A percentile compares a stretch with the other conserved stretches of the same genome.
Evolutionary conservation across 1,140 invertebrate species (phyloP).

Genomic region (Achatina immaculata): DNA sequence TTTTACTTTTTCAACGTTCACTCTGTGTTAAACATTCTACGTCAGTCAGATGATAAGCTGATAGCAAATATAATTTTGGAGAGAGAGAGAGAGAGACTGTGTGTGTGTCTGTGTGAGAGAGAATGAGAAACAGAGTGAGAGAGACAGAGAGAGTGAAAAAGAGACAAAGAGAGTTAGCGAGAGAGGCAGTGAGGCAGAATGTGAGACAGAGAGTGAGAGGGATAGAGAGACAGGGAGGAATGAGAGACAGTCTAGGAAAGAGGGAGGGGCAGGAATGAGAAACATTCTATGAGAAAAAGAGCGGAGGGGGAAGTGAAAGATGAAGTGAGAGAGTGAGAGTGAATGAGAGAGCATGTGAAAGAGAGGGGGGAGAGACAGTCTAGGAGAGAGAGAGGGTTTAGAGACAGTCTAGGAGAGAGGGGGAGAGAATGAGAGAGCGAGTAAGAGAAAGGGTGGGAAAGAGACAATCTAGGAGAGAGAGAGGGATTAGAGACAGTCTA

Average conservation of each 20-base stretch:
- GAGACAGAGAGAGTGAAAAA: background rate
- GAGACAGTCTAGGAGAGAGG: background rate
- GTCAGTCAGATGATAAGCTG: too few species aligned
- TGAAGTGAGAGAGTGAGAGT: conserved; percentile 11
- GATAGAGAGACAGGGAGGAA: conserved; percentile 14
- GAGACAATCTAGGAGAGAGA: conserved; percentile 8
- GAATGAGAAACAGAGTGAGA: too few species aligned
- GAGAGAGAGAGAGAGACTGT: too few species aligned
- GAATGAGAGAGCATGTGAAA: conserved; percentile 26
- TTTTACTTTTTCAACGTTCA: too few species aligned
- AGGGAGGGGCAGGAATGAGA: conserved; percentile 7
- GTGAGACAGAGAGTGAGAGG: conserved; percentile 3
- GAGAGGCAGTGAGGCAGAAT: background rate
- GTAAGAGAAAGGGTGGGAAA: background rate
- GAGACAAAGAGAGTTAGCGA: background rate
- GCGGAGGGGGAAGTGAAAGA: conserved; percentile 2
- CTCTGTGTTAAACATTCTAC: too few species aligned
- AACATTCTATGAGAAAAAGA: background rate
- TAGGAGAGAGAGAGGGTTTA: conserved; percentile 17
- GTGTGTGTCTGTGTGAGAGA: too few species aligned
- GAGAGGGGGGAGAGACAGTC: conserved; percentile 18
- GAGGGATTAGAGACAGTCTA: conserved; percentile 4
- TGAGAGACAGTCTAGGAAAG: conserved; percentile 3
- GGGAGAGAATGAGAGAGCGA: conserved; percentile 8
- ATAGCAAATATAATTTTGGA: too few species aligned